Conservation (phyloP, 2,113 vertebrate genomes). For the Pandion haliaetus region DNA sequence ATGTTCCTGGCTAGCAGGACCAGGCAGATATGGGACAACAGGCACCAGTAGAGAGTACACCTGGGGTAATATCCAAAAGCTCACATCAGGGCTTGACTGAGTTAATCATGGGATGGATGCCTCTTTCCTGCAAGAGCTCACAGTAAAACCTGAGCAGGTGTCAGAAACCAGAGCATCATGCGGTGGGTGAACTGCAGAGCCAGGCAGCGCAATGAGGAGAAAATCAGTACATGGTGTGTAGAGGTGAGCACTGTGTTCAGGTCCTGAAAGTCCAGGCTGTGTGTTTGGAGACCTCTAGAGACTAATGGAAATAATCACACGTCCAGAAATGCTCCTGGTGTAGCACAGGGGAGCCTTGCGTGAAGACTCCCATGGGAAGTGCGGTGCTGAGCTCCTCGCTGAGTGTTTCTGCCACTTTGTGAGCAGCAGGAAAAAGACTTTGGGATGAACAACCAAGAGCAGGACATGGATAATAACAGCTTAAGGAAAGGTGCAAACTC, state of each 20-base stretch:
- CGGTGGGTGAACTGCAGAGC: neutral
- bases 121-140: neutral
- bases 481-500: neutral
- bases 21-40: neutral
- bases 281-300: conserved; percentile 29
- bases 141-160: neutral
- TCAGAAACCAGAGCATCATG: neutral
- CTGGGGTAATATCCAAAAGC: neutral
- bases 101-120: neutral
- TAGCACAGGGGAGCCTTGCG: neutral
- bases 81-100: neutral
- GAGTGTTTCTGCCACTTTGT: neutral
- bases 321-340: accelerated
- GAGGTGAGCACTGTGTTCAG: neutral
- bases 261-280: neutral
- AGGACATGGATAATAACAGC: neutral
- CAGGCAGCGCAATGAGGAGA: neutral
- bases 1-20: neutral
- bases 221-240: accelerated
- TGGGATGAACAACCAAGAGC: neutral
- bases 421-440: neutral
- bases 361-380: neutral
- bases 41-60: too few relatives aligned
- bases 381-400: accelerated
- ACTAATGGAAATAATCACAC: neutral